Percentiles rank a stretch among this genome's conserved stretches.
These are phyloP conservation scores for Amphipoea lucens DNA, from an alignment of 2,888 invertebrate species.

Conservation along the genomic window DNA sequence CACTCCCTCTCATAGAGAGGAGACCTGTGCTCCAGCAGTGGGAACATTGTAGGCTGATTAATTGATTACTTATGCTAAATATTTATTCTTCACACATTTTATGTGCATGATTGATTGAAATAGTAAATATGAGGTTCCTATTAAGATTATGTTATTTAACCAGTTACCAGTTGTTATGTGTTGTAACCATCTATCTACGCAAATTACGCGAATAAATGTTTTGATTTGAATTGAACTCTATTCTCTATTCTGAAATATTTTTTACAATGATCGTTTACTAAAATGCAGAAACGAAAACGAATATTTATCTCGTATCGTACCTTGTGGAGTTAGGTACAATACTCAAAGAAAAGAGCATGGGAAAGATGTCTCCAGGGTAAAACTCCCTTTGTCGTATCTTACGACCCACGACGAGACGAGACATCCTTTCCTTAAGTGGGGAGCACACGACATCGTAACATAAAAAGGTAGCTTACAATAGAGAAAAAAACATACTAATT, in stretches of 20 bases:
- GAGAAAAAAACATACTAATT: neutral
- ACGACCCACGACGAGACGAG: constrained; percentile 34
- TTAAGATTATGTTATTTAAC: neutral
- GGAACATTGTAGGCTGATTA: neutral
- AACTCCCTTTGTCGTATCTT: constrained; percentile 41
- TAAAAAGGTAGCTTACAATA: constrained; percentile 20
- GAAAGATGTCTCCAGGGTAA: constrained; percentile 46
- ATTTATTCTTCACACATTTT: neutral
- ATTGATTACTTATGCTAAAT: neutral
- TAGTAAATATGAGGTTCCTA: neutral
- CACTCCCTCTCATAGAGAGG: neutral
- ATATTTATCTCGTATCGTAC: constrained; percentile 11
- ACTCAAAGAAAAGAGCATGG: constrained; percentile 37
- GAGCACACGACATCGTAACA: constrained; percentile 34
- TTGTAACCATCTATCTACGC: too few species aligned
- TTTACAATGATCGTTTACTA: neutral
- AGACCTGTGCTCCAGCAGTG: neutral
- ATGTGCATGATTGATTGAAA: neutral
- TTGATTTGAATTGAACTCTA: neutral
- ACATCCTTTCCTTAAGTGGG: constrained; percentile 15
- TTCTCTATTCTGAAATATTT: neutral
- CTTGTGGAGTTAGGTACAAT: neutral
- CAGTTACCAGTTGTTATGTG: too few species aligned
- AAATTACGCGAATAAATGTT: neutral
- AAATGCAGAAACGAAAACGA: neutral